Conservation (phyloP, 1,140 invertebrate genomes). For the Lanistes nyassanus region DNA sequence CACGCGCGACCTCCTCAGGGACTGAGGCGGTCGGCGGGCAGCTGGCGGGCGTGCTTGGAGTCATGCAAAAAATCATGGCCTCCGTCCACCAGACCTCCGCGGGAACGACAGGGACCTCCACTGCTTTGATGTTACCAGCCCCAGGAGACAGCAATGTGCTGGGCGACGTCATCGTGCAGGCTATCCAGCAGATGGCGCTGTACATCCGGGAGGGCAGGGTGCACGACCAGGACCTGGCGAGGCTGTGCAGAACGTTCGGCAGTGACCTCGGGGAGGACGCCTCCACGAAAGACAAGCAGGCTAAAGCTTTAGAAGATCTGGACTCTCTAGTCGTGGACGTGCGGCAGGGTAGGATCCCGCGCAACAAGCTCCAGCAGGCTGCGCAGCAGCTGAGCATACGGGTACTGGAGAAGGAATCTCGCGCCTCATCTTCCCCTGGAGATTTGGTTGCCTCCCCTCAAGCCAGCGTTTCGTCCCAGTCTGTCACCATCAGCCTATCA, state of each 20-base stretch:
- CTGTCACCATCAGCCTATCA: too few species aligned
- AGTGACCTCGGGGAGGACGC: not conserved
- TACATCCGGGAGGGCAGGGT: not conserved
- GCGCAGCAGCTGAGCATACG: not conserved
- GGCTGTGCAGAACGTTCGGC: not conserved
- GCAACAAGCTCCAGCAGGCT: not conserved
- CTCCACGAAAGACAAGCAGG: not conserved
- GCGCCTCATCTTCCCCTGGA: too few species aligned
- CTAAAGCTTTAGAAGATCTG: not conserved
- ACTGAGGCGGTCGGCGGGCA: too few species aligned
- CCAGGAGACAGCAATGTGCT: not conserved
- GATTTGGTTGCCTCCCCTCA: too few species aligned
- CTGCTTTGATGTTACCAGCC: too few species aligned
- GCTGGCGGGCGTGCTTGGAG: too few species aligned
- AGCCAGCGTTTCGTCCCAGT: too few species aligned
- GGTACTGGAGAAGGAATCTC: not conserved
- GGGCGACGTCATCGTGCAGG: slow-evolving; percentile 1
- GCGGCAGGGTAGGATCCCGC: not conserved
- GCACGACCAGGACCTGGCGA: not conserved
- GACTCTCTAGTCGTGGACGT: not conserved
- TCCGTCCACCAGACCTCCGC: too few species aligned
- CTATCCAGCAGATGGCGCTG: not conserved
- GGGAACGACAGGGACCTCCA: too few species aligned
- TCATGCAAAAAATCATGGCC: too few species aligned
- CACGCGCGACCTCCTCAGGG: too few species aligned